Evolutionary conservation across 2,797 vertebrate species (phyloP).

Genomic region (Malacoctenus gilli): DNA sequence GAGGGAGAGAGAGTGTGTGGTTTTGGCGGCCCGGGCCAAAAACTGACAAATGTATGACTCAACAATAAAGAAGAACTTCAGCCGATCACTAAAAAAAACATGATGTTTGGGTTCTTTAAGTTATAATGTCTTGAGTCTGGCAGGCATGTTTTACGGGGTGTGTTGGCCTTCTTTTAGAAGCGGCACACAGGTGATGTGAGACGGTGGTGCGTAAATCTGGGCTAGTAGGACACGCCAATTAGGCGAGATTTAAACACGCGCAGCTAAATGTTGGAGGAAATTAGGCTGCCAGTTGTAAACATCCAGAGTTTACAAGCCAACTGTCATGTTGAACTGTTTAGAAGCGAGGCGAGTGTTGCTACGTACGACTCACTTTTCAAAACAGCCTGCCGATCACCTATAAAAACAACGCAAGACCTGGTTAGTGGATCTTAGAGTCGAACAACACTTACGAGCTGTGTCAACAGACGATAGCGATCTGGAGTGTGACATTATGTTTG

Average conservation of each 20-base stretch:
- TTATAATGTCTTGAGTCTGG: conserved; percentile 4
- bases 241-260: conserved; percentile 6
- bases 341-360: no score
- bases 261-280: neutral
- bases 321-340: neutral
- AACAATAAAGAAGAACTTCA: conserved; percentile 24
- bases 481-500: no score
- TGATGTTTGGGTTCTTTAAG: neutral
- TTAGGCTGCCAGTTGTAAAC: neutral
- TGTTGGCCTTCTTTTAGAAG: neutral
- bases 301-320: neutral
- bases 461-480: no score
- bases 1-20: conserved; percentile 22
- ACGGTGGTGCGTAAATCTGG: neutral
- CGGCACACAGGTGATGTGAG: neutral
- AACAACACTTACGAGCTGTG: no score
- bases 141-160: neutral
- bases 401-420: no score
- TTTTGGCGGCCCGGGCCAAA: conserved; percentile 20
- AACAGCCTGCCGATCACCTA: no score
- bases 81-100: conserved; percentile 7
- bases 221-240: neutral
- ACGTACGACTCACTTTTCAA: no score
- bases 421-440: no score
- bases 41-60: conserved; percentile 19